Conservation (phyloP, 2,797 vertebrate species). For the Sparus aurata region DNA sequence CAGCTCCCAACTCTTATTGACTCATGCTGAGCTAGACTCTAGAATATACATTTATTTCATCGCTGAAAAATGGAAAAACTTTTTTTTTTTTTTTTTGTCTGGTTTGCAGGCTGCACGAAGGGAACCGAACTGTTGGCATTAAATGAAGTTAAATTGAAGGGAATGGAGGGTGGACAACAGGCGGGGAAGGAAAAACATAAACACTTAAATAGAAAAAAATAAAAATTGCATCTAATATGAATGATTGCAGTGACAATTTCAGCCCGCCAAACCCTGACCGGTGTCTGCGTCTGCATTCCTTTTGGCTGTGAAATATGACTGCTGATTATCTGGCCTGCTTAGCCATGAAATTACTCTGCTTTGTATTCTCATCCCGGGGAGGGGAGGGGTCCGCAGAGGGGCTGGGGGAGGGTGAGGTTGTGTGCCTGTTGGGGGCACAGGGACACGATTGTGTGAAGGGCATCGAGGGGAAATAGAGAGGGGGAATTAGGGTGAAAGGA, state of each 20-base stretch:
- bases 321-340: slow-evolving; percentile 80
- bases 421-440: slow-evolving; percentile 42
- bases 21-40: slow-evolving; percentile 13
- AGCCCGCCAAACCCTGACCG: slow-evolving; percentile 61
- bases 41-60: slow-evolving; percentile 10
- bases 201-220: background rate
- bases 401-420: background rate
- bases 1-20: slow-evolving; percentile 6
- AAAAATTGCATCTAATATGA: slow-evolving; percentile 43
- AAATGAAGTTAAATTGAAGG: slow-evolving; percentile 13
- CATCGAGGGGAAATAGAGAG: slow-evolving; percentile 49
- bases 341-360: slow-evolving; percentile 80
- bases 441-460: slow-evolving; percentile 70
- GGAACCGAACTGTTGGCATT: background rate
- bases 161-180: slow-evolving; percentile 16
- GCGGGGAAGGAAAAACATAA: slow-evolving; percentile 20
- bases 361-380: slow-evolving; percentile 69
- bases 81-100: background rate
- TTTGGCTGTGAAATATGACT: slow-evolving; percentile 73
- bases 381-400: slow-evolving; percentile 14
- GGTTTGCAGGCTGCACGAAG: background rate
- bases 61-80: background rate
- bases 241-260: slow-evolving; percentile 62
- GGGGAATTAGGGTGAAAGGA: slow-evolving; percentile 42
- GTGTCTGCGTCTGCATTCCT: slow-evolving; percentile 61